Evolutionary conservation across 2,888 invertebrate species (phyloP).

Genomic region (Pristionchus entomophagus): DNA sequence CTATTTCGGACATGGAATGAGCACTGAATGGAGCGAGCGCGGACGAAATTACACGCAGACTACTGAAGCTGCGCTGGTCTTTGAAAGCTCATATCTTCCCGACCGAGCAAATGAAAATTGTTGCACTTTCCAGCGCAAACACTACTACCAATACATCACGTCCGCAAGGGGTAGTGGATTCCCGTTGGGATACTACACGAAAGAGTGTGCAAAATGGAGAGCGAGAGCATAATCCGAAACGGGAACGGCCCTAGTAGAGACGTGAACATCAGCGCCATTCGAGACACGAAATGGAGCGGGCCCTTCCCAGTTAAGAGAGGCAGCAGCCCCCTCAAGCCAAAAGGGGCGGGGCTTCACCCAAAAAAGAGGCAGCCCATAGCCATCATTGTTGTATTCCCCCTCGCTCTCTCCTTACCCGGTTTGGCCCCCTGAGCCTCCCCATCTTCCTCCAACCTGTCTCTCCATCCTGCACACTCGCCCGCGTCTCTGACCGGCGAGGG

Average conservation of each 20-base stretch:
- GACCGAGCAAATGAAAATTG: not conserved
- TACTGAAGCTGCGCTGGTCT: too few relatives aligned
- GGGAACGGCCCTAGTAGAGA: too few relatives aligned
- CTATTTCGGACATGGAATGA: not conserved
- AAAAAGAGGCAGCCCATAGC: not conserved
- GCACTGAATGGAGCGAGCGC: not conserved
- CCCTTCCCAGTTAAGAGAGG: not conserved
- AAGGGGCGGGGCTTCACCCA: not conserved
- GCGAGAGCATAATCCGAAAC: too few relatives aligned
- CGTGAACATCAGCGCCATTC: too few relatives aligned
- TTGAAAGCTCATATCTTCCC: not conserved
- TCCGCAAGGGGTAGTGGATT: too few relatives aligned
- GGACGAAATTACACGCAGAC: not conserved
- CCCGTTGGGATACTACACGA: too few relatives aligned
- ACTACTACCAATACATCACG: not conserved
- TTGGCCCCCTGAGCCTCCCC: too few relatives aligned
- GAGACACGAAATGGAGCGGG: not conserved
- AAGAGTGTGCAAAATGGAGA: too few relatives aligned
- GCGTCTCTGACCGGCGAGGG: too few relatives aligned
- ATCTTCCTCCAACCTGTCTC: too few relatives aligned
- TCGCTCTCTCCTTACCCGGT: too few relatives aligned
- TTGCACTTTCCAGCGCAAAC: conserved; percentile 16
- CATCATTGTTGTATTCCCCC: not conserved
- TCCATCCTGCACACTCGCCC: too few relatives aligned
- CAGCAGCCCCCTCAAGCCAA: not conserved